Evolutionary conservation across 2,888 invertebrate genomes (phyloP), one percentile per base, ranked within the genome.

Genomic region (Entomobrya proxima): DNA sequence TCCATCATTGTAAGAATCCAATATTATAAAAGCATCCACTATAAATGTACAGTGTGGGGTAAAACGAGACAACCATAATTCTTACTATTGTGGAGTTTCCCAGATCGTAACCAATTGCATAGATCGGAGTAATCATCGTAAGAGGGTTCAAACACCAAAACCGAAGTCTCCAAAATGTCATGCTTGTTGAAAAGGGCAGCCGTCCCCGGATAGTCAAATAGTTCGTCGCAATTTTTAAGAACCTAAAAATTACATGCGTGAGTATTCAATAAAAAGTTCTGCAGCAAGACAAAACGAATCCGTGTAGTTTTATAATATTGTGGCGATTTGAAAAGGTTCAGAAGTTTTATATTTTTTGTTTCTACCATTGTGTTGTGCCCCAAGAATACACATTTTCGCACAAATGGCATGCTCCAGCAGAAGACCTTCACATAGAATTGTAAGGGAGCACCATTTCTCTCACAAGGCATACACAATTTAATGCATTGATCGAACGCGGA

Each of bases 401-500:
- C 74, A 64, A 88, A 86, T n/a, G 88, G 85, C 35, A 88, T 55
- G 37, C 86, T 85, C 88, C 88, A 88, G 18, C 86, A 88, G 35
- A 85, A 85, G n/a, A 86, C 64, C 52, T 86, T 88, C 24, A 79
- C 84, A 37, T 80, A 84, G 55, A 84, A 79, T 2, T 69, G 37
- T 30, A 86, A 35, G 0, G 88, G 86, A 1, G 64, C 55, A 47
- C 88, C 88, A 24, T 86, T 88, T 32, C 44, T 67, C 18, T 79
- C 82, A 30, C 27, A 50, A 5, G 77, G 69, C 76, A 80, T 64
- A 18, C 75, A 76, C n/a, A 86, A 35, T 77, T 67, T 81, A 6
- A 86, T 44, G 72, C 81, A 77, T 82, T 86, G 86, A 50, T 86
- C 81, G 64, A 86, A 82, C 13, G 61, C 47, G 15, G 32, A 37